These are phyloP conservation scores for Lithobates sylvaticus DNA, from an alignment of 2,797 vertebrate species.

Conservation along the genomic window DNA sequence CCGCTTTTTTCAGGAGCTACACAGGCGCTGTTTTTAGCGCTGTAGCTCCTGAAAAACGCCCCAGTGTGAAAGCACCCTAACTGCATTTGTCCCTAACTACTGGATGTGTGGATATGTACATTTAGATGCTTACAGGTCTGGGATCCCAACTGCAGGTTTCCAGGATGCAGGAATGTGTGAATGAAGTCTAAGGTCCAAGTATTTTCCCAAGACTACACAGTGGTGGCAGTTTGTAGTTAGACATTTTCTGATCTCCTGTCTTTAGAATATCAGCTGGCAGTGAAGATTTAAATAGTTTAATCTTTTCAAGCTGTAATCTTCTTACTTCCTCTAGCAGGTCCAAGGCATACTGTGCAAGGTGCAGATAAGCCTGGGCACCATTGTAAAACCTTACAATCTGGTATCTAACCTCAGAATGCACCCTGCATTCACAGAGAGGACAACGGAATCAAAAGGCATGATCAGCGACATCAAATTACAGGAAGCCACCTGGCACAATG, in stretches of 20 bases:
- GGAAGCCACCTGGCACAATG: neutral
- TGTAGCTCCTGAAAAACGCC: too few relatives aligned
- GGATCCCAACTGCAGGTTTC: too few relatives aligned
- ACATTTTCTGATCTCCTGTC: constrained; percentile 13
- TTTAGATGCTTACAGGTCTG: too few relatives aligned
- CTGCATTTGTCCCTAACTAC: too few relatives aligned
- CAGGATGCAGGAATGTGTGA: too few relatives aligned
- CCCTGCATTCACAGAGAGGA: neutral
- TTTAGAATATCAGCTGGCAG: constrained; percentile 25
- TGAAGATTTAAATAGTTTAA: constrained; percentile 48
- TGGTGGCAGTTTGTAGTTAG: neutral
- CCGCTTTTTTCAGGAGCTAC: too few relatives aligned
- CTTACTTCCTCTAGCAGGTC: constrained; percentile 40
- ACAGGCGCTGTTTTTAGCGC: too few relatives aligned
- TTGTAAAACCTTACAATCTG: neutral
- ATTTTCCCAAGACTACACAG: neutral
- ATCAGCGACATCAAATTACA: neutral
- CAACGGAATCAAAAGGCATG: neutral
- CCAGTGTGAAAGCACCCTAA: too few relatives aligned
- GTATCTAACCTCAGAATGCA: neutral
- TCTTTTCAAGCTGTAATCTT: constrained; percentile 48
- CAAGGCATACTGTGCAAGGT: constrained; percentile 1
- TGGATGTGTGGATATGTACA: too few relatives aligned
- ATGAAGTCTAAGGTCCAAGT: neutral
- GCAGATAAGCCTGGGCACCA: constrained; percentile 1